Conservation (phyloP, 2,797 vertebrate genomes). For the Pseudochromis fuscus region DNA sequence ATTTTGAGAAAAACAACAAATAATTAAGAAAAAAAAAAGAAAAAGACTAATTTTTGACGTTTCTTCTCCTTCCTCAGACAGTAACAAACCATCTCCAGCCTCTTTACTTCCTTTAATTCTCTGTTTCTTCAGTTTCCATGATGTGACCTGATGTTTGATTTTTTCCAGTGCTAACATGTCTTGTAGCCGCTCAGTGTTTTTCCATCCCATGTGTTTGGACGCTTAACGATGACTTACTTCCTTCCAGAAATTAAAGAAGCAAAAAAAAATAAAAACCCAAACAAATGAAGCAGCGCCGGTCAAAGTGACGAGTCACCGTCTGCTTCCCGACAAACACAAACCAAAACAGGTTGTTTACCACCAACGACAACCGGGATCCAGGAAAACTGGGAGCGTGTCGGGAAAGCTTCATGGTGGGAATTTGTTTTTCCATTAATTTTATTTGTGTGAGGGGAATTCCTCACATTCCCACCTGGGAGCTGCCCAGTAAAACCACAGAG, state of each 20-base stretch:
- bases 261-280: too few species aligned
- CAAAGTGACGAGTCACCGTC: constrained; percentile 31
- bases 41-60: too few species aligned
- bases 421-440: neutral
- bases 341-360: constrained; percentile 47
- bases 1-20: too few species aligned
- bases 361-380: neutral
- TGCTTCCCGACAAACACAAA: constrained; percentile 44
- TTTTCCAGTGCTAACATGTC: neutral
- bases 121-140: too few species aligned
- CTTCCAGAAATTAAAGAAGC: constrained; percentile 30
- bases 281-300: constrained; percentile 9
- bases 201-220: constrained; percentile 3
- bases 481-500: constrained; percentile 24
- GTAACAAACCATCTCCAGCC: too few species aligned
- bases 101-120: too few species aligned
- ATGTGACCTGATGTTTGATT: too few species aligned
- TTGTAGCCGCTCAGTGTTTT: neutral
- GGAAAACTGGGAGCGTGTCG: constrained; percentile 3
- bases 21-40: too few species aligned
- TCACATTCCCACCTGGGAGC: constrained; percentile 30
- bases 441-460: constrained; percentile 8
- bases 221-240: constrained; percentile 9
- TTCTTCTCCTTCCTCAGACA: too few species aligned
- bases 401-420: constrained; percentile 48